Percentiles rank a stretch among this genome's conserved stretches.
phyloP scores from a whole-genome alignment of 1,140 invertebrate genomes.

The Drosophila novamexicana region DNA sequence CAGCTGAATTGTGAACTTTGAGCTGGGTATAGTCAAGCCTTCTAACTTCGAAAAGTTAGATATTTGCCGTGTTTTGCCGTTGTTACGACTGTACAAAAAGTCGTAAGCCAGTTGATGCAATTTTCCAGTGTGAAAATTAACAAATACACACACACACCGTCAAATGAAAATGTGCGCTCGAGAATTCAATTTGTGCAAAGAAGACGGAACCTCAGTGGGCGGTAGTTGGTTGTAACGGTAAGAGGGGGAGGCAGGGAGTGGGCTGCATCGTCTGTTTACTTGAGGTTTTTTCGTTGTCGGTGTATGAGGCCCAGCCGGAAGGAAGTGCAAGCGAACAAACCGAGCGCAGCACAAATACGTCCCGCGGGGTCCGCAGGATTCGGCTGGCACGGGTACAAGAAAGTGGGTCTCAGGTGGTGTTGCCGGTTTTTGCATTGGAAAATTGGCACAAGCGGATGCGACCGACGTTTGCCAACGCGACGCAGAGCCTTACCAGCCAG shows the following conservation, averaged over 20 bases:
- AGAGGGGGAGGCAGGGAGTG: neutral
- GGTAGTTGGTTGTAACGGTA: neutral
- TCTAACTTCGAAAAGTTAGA: constrained; percentile 19
- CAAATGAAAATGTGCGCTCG: constrained; percentile 67
- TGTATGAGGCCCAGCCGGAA: constrained; percentile 62
- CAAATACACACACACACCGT: constrained; percentile 55
- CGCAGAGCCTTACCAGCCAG: neutral
- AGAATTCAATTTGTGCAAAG: constrained; percentile 74
- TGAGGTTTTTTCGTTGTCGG: constrained; percentile 60
- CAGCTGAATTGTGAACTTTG: constrained; percentile 1
- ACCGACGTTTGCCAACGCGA: constrained; percentile 39
- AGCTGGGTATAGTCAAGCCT: constrained; percentile 1
- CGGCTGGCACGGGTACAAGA: constrained; percentile 36
- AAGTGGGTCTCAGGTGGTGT: constrained; percentile 32
- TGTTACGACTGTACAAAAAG: constrained; percentile 26
- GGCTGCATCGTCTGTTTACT: constrained; percentile 66
- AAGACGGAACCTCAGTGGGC: constrained; percentile 46
- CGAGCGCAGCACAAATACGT: constrained; percentile 66
- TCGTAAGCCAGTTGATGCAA: constrained; percentile 73
- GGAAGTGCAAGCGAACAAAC: constrained; percentile 79
- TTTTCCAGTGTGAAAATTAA: constrained; percentile 78
- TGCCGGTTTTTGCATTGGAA: constrained; percentile 44
- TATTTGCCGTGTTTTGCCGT: constrained; percentile 26
- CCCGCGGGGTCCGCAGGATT: constrained; percentile 11
- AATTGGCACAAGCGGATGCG: constrained; percentile 76